These are phyloP conservation scores for Struthidea cinerea DNA, from an alignment of 2,113 vertebrate species.

Conservation along the genomic window DNA sequence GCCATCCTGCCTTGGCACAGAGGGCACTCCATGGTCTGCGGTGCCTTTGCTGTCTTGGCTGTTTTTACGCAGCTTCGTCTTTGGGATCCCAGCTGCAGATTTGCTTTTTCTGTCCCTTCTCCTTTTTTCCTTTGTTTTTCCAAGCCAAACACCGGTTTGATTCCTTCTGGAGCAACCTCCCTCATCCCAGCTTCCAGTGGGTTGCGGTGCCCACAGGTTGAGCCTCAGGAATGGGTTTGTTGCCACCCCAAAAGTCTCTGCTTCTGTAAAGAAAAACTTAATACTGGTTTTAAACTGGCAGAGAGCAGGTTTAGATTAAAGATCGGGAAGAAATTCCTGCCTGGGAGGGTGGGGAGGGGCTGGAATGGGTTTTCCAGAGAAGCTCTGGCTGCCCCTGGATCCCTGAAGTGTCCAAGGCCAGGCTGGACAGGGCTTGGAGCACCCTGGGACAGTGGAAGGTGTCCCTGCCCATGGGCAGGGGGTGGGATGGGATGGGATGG, in stretches of 20 bases:
- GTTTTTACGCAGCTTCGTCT: conserved; percentile 17
- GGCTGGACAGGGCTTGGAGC: not conserved
- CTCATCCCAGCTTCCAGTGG: not conserved
- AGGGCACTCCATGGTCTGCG: not conserved
- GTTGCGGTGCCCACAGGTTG: not conserved
- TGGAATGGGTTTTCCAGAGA: not conserved
- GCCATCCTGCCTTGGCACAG: not conserved
- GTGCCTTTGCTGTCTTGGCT: not conserved
- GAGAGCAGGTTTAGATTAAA: not conserved
- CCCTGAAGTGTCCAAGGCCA: not conserved
- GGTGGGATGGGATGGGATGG: not conserved
- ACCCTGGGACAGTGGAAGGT: not conserved
- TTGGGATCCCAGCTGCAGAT: conserved; percentile 21
- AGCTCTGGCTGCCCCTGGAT: not conserved
- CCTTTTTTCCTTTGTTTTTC: not conserved
- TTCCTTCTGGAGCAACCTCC: not conserved
- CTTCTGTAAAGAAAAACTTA: not conserved
- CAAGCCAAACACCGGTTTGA: not conserved
- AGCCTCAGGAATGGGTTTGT: not conserved
- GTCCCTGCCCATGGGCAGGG: not conserved
- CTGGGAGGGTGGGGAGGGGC: not conserved
- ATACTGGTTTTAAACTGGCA: not conserved
- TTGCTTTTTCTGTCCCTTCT: not conserved
- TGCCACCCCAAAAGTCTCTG: not conserved
- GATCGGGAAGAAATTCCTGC: not conserved